Evolutionary conservation across 2,113 vertebrate genomes (phyloP), one percentile per base, ranked within the genome.

Genomic region (Leucoraja erinaceus): DNA sequence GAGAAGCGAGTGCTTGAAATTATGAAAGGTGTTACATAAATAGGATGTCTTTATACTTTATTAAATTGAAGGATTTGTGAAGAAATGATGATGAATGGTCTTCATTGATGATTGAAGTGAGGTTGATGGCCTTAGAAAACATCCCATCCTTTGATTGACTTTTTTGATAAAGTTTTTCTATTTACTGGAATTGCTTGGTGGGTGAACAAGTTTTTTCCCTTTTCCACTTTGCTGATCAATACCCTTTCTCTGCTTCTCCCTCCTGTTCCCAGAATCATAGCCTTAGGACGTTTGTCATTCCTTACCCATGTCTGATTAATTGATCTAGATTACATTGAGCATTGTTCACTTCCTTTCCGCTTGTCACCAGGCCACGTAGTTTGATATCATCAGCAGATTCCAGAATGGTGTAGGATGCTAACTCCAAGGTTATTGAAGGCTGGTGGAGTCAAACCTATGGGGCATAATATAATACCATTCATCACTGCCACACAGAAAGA

Each of bases 331-430:
- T 31, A 11, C 28, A 47, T 91, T 22, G 88, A 70, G 9, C 70
- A 3, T 20, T 25, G 20, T 9, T 47, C 25, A 70, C 68, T 33
- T 38, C 66, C 66, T 47, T 72, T 72, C 25, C 12, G 11, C 70
- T 91, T 91, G 38, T 72, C 66, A 72, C 90, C 25, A 72, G 66
- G 33, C 22, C 66, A 72, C 68, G 28, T 10, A 72, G 38, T 22
- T 72, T 54, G 33, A 54, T 91, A 28, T 28, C 33, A 91, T 91
- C 68, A 72, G 68, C 68, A 91, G 68, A 91, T 91, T 74, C 11
- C 28, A 28, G 70, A 91, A 91, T 91, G 5, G 31, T 54, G 20
- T 28, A 33, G 7, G 61, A 68, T 33, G 31, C 33, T 31, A 22
- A n/a, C 33, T 70, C 68, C 10, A 10, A 70, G 14, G 1, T 74